A percentile compares a stretch with the other conserved stretches of the same genome.
Evolutionary conservation across 2,113 vertebrate species (phyloP).

Genomic region (Eurystomus gularis): DNA sequence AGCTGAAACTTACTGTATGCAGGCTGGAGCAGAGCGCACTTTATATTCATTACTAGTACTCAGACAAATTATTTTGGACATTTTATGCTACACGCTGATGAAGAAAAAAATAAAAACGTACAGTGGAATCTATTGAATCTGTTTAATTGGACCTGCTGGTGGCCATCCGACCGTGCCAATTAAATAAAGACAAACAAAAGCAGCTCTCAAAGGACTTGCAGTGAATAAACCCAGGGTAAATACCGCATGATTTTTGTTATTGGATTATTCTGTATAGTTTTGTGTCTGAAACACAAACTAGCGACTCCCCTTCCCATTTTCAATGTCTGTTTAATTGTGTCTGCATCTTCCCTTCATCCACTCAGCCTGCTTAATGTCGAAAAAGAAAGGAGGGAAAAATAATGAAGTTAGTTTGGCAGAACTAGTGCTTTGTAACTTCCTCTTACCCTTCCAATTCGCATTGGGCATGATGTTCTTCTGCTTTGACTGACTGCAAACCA

Average conservation of each 20-base stretch:
- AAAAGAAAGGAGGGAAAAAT: constrained; percentile 12
- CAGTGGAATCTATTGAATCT: constrained; percentile 41
- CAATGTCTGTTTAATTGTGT: constrained; percentile 29
- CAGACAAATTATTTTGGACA: constrained; percentile 45
- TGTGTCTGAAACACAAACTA: constrained; percentile 34
- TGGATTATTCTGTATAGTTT: constrained; percentile 24
- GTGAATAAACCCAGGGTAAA: constrained; percentile 33
- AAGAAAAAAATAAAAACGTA: neutral
- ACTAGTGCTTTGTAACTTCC: neutral
- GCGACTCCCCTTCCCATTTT: neutral
- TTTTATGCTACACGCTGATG: neutral
- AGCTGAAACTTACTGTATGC: constrained; percentile 4
- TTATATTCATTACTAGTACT: constrained; percentile 46
- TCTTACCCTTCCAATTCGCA: neutral
- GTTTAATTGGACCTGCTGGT: constrained; percentile 52
- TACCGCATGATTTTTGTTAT: neutral
- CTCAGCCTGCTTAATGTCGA: constrained; percentile 38
- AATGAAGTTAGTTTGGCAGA: constrained; percentile 13
- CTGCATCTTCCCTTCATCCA: constrained; percentile 10
- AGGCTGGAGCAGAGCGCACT: neutral
- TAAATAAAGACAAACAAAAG: constrained; percentile 60
- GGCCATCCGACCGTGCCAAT: constrained; percentile 14
- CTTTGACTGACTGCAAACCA: neutral
- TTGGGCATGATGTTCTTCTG: neutral
- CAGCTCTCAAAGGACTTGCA: constrained; percentile 26